Base-by-base conservation (phyloP, 2,888 invertebrate genomes). In the Micropterix aruncella region DNA sequence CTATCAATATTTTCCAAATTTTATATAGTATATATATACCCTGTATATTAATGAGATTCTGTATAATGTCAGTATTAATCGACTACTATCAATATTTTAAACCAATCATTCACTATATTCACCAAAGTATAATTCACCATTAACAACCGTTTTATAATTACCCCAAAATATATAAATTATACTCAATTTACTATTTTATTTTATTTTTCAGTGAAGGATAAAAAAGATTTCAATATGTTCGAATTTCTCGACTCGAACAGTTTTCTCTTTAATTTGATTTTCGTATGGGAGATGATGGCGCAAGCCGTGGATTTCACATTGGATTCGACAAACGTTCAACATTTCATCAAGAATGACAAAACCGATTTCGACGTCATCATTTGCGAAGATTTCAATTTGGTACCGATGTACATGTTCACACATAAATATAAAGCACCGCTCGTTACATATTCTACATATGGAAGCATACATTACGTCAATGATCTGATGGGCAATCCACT, bases 401-500 rank as follows among this genome's bases (percentile, higher is more conserved):
- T 70, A 47, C 62, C 66, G 1, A 61, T 64, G 39, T 50, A 66
- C 3, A 61, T 65, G 1, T 48, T 69, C 16, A 58, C 62, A 1
- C 52, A 61, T 16, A 60, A 63, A 43, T 63, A 61, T 47, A 57
- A 63, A 16, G 57, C 64, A 5, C 68, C 70, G 0, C 52, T 66
- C 14, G 57, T 71, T 2, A 56, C 63, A 1, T 55, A 60, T 2
- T 47, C 50, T 5, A 40, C 50, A 3, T 41, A 48, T 17, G 50
- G 50, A 17, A 37, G 42, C 7, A 43, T 40, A 16, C 50, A 48
- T 18, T 46, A 63, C 56, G 63, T 70, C 53, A 69, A 69, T 43
- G 61, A 63, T 40, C 60, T 64, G 48, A 61, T 69, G 56, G 73
- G 69, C 1, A 57, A 67, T 42, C 63, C 73, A 2, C 58, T 60